phyloP scores from a whole-genome alignment of 2,888 invertebrate species.

The Epiblema foenella region DNA sequence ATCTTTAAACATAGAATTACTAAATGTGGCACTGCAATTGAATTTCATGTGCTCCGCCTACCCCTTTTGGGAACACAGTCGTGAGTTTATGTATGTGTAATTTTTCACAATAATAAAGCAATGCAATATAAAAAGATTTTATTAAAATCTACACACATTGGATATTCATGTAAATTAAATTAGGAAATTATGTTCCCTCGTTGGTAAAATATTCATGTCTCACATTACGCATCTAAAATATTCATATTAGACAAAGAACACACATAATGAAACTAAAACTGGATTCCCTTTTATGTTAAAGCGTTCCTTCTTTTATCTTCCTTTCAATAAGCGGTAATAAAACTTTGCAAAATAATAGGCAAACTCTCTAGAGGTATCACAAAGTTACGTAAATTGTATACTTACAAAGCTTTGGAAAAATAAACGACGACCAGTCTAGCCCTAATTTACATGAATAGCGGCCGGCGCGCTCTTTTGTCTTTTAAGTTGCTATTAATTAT shows the following conservation, averaged over 20 bases:
- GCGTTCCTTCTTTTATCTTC: conserved; percentile 18
- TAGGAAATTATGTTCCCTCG: not conserved
- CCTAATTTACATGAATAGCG: conserved; percentile 80
- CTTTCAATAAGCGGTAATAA: conserved; percentile 33
- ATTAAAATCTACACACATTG: not conserved
- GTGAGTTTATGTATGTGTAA: too few species aligned
- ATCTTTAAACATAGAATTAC: too few species aligned
- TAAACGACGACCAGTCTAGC: conserved; percentile 61
- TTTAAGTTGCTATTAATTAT: conserved; percentile 82
- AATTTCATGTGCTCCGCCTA: too few species aligned
- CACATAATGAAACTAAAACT: conserved; percentile 1
- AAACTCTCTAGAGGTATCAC: conserved; percentile 35
- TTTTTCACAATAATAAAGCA: not conserved
- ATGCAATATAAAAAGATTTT: not conserved
- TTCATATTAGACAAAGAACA: not conserved
- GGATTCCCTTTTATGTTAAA: not conserved
- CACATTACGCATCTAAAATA: not conserved
- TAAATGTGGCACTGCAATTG: too few species aligned
- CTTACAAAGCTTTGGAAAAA: conserved; percentile 55
- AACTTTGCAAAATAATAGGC: conserved; percentile 40
- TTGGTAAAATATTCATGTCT: not conserved
- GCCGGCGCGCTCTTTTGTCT: conserved; percentile 72
- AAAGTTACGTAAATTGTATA: conserved; percentile 47
- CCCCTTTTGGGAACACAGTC: too few species aligned
- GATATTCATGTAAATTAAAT: not conserved